Evolutionary conservation across 1,140 invertebrate species (phyloP), one percentile per base, ranked within the genome.

Genomic region (Drosophila persimilis): DNA sequence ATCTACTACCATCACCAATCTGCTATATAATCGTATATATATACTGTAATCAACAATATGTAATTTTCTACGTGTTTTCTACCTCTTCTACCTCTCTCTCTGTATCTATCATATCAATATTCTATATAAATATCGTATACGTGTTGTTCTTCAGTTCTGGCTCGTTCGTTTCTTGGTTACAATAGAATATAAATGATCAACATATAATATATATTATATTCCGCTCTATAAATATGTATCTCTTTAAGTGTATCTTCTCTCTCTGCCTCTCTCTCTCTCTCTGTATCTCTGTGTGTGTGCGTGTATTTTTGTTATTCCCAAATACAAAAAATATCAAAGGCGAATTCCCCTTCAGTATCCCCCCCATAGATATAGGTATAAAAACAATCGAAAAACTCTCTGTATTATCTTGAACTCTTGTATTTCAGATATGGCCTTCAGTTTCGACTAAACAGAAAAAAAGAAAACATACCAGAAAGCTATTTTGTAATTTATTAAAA

Each of bases 401-500:
- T 85, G 81, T 85, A 81, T 85, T 86, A 80, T 85, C 73, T 81
- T 64, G 78, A 88, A 80, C 73, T 89, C 79, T 90, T 90, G 77
- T 89, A 78, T 91, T 91, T 90, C 90, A 91, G 90, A 91, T 91
- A 89, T 91, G 90, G 90, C 90, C 86, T 91, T 91, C 90, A 90
- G 86, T 91, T 91, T 91, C 88, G 90, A 91, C 83, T 91, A 91
- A 90, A 56, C 58, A 56, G 15, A 59, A 57, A 74, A 59, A 76
- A 51, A 52, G 7, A 60, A 60, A 29, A 60, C 31, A 51, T 29
- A 55, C 51, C 73, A 80, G 61, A 85, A 57, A 67, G 62, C 67
- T 67, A 79, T 80, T 86, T 85, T 86, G 77, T 85, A 86, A 85
- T 86, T 85, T 85, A 58, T 71, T 66, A 55, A 48, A 58, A 70